phyloP scores from a whole-genome alignment of 2,888 invertebrate genomes.

The Melikaiella ostensackeni region DNA sequence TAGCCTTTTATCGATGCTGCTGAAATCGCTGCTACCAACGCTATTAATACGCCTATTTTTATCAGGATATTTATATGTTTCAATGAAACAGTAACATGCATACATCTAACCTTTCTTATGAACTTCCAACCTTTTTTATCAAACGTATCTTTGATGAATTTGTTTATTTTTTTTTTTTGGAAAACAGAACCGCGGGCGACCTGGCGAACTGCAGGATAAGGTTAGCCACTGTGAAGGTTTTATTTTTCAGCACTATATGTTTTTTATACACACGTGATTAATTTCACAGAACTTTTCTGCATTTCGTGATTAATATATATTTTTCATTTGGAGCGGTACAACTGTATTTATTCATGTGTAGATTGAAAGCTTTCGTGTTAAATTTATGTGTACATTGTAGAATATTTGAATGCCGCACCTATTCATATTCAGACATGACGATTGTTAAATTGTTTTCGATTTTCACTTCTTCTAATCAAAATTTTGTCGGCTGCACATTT shows the following conservation, averaged over 20 bases:
- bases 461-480: too few relatives aligned
- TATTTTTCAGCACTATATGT: constrained; percentile 50
- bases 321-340: constrained; percentile 14
- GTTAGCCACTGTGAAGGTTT: constrained; percentile 79
- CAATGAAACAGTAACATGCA: constrained; percentile 31
- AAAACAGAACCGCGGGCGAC: constrained; percentile 83
- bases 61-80: constrained; percentile 27
- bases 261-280: constrained; percentile 45
- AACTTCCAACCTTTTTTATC: background rate
- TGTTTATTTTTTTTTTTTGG: constrained; percentile 79
- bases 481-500: background rate
- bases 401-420: constrained; percentile 21
- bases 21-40: constrained; percentile 52
- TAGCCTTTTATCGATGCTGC: constrained; percentile 56
- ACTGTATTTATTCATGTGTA: constrained; percentile 22
- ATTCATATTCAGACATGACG: constrained; percentile 13
- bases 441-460: background rate
- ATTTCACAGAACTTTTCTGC: constrained; percentile 46
- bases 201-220: constrained; percentile 88
- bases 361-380: constrained; percentile 22
- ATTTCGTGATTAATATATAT: constrained; percentile 57
- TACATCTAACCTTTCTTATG: constrained; percentile 14
- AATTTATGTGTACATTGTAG: constrained; percentile 28
- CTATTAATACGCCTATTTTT: constrained; percentile 53
- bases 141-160: constrained; percentile 43